phyloP scores from a whole-genome alignment of 35 echinoderm and acorn worm genomes.

The Ophiothrix spiculata region DNA sequence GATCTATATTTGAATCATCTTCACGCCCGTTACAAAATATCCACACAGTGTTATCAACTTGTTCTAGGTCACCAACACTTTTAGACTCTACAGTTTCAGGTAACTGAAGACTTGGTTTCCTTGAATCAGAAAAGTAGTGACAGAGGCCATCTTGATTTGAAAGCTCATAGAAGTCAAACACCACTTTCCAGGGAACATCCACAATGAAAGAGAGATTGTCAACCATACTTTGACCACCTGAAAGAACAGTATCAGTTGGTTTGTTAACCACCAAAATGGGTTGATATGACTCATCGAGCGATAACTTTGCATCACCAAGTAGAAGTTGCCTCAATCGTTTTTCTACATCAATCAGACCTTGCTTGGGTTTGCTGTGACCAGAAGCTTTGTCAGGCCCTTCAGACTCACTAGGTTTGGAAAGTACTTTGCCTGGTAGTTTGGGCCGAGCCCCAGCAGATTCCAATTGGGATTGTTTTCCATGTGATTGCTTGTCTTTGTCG shows the following conservation, averaged over 20 bases:
- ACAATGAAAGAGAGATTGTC: slow-evolving; percentile 22
- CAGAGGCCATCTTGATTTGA: slow-evolving; percentile 31
- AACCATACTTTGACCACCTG: not conserved
- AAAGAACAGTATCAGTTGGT: not conserved
- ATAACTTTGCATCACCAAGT: not conserved
- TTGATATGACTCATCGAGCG: not conserved
- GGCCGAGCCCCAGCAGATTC: not conserved
- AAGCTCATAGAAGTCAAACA: slow-evolving; percentile 36
- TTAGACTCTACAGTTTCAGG: not conserved
- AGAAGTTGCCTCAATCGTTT: not conserved
- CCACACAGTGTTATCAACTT: slow-evolving; percentile 21
- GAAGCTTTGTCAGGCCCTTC: not conserved
- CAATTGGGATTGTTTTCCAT: not conserved
- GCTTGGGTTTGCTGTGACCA: no score
- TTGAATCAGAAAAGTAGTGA: not conserved
- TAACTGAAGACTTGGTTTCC: not conserved
- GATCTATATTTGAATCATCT: slow-evolving; percentile 22
- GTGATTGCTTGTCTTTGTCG: not conserved
- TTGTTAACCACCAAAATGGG: slow-evolving; percentile 22
- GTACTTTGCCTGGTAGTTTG: not conserved
- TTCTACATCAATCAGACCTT: not conserved
- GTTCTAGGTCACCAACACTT: not conserved
- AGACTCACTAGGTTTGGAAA: not conserved
- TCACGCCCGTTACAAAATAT: slow-evolving; percentile 49
- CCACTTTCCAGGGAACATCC: slow-evolving; percentile 31